Percentiles rank a stretch among this genome's conserved stretches.
phyloP scores from a whole-genome alignment of 2,797 vertebrate genomes.

The Rhinoraja longicauda region DNA sequence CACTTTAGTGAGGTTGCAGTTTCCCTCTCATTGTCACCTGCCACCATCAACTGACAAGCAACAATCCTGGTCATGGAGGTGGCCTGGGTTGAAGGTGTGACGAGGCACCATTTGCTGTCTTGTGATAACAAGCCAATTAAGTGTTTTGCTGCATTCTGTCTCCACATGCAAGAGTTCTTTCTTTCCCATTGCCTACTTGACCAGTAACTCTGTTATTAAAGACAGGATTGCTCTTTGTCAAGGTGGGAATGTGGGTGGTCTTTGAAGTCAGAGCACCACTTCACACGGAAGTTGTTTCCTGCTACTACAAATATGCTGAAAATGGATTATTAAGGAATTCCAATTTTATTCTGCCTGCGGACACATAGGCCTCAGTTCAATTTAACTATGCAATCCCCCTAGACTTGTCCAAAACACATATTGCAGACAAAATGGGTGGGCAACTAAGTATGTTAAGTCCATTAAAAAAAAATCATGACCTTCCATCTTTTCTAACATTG shows the following conservation, averaged over 20 bases:
- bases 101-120: not conserved
- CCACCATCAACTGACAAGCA: not conserved
- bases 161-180: not conserved
- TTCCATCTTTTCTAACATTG: not conserved
- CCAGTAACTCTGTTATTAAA: not conserved
- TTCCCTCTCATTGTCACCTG: not conserved
- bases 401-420: not conserved
- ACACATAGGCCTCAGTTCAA: too few relatives aligned
- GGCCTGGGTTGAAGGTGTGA: not conserved
- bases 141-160: not conserved
- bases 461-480: not conserved
- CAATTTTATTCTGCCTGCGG: not conserved
- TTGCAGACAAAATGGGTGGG: not conserved
- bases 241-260: not conserved
- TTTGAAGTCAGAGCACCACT: not conserved
- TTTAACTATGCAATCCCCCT: not conserved
- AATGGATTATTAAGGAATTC: not conserved
- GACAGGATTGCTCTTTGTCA: not conserved
- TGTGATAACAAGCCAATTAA: not conserved
- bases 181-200: not conserved
- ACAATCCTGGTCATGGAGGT: not conserved
- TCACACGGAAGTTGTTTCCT: not conserved
- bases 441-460: not conserved
- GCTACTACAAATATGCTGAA: not conserved
- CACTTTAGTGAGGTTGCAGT: not conserved